phyloP scores from a whole-genome alignment of 2,888 invertebrate species.

The Tethea ocularis region DNA sequence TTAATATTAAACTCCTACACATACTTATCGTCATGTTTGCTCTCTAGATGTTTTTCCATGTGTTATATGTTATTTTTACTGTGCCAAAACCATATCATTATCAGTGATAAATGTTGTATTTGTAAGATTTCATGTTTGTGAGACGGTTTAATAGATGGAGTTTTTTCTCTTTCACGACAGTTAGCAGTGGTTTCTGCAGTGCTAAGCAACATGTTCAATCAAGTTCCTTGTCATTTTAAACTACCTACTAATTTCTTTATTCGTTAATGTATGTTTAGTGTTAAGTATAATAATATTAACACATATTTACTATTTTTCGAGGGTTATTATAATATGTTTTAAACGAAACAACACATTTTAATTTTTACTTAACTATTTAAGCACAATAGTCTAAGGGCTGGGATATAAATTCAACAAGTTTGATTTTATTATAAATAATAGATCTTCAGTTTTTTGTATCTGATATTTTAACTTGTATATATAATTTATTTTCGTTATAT shows the following conservation, averaged over 20 bases:
- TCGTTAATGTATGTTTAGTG: slow-evolving; percentile 59
- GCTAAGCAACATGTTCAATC: slow-evolving; percentile 59
- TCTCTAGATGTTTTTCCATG: slow-evolving; percentile 50
- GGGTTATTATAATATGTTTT: slow-evolving; percentile 70
- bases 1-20: slow-evolving; percentile 29
- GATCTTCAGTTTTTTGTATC: slow-evolving; percentile 25
- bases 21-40: slow-evolving; percentile 37
- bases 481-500: slow-evolving; percentile 35
- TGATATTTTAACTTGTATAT: slow-evolving; percentile 55
- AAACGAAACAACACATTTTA: slow-evolving; percentile 62
- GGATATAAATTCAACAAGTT: slow-evolving; percentile 67
- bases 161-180: slow-evolving; percentile 28
- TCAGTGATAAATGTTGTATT: slow-evolving; percentile 68
- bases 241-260: slow-evolving; percentile 51
- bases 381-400: slow-evolving; percentile 78
- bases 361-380: slow-evolving; percentile 62
- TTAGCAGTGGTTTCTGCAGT: slow-evolving; percentile 35
- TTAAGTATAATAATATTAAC: slow-evolving; percentile 56
- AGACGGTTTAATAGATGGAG: slow-evolving; percentile 21
- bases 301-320: slow-evolving; percentile 80
- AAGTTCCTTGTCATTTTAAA: slow-evolving; percentile 71
- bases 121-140: slow-evolving; percentile 49
- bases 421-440: slow-evolving; percentile 36
- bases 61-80: slow-evolving; percentile 52
- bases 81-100: slow-evolving; percentile 78